Conservation (phyloP, 2,797 vertebrate species). For the Apogon hyalosoma region DNA sequence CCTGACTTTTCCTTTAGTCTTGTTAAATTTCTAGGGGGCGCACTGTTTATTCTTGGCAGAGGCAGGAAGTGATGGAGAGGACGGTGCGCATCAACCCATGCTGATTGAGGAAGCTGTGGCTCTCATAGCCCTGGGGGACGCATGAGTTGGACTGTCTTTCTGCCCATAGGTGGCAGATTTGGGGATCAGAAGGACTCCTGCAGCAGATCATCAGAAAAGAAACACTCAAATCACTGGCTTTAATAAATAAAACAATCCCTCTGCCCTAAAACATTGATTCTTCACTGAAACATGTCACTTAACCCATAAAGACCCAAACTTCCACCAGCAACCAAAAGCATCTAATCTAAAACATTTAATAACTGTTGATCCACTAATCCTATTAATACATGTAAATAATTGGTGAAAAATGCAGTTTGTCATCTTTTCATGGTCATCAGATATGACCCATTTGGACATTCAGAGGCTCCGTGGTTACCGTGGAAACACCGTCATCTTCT, state of each 20-base stretch:
- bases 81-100: constrained; percentile 62
- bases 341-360: too few relatives aligned
- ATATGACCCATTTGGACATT: too few relatives aligned
- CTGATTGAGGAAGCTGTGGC: constrained; percentile 77
- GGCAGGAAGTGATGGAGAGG: constrained; percentile 80
- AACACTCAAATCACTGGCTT: constrained; percentile 5
- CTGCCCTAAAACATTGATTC: background rate
- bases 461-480: too few relatives aligned
- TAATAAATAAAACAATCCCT: background rate
- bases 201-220: background rate
- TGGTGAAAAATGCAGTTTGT: too few relatives aligned
- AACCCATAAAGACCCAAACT: too few relatives aligned
- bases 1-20: background rate
- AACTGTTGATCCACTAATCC: too few relatives aligned
- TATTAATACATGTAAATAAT: too few relatives aligned
- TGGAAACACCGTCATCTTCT: too few relatives aligned
- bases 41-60: constrained; percentile 70
- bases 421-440: too few relatives aligned
- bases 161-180: constrained; percentile 76
- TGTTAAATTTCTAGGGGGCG: constrained; percentile 39
- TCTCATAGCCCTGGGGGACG: constrained; percentile 68
- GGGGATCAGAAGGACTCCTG: constrained; percentile 75
- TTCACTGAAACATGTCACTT: background rate
- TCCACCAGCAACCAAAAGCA: too few relatives aligned
- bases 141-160: constrained; percentile 72